These are phyloP conservation scores for Heterotis niloticus DNA, from an alignment of 2,113 vertebrate species.

Conservation along the genomic window DNA sequence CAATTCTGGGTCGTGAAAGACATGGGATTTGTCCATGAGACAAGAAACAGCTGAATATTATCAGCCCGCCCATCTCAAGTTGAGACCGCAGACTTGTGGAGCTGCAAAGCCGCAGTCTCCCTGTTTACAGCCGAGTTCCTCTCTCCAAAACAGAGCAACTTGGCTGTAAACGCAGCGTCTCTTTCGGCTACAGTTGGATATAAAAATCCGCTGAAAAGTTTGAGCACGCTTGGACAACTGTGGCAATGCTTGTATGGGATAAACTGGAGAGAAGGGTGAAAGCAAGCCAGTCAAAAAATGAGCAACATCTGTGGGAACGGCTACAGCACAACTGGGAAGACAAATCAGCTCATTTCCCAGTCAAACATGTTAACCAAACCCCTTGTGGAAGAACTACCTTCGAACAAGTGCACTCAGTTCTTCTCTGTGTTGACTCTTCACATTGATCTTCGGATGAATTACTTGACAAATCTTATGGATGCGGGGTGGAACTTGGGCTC, in stretches of 20 bases:
- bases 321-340: too few species aligned
- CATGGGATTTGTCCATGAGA: not conserved
- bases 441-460: not conserved
- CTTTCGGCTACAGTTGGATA: not conserved
- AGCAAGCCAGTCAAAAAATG: too few species aligned
- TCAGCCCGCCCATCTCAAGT: not conserved
- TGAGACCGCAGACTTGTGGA: not conserved
- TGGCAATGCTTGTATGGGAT: too few species aligned
- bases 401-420: too few species aligned
- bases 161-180: too few species aligned
- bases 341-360: too few species aligned
- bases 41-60: conserved; percentile 20
- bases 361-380: too few species aligned
- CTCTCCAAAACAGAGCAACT: not conserved
- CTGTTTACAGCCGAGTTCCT: not conserved
- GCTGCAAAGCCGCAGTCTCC: not conserved
- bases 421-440: too few species aligned
- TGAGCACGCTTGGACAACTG: too few species aligned
- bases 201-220: not conserved
- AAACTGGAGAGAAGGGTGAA: too few species aligned
- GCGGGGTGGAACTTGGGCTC: not conserved
- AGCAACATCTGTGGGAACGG: too few species aligned
- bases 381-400: too few species aligned
- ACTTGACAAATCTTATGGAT: not conserved
- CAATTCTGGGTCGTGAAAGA: not conserved